A percentile compares a stretch with the other conserved stretches of the same genome.
phyloP scores from a whole-genome alignment of 2,113 vertebrate genomes.

The Progne subis region DNA sequence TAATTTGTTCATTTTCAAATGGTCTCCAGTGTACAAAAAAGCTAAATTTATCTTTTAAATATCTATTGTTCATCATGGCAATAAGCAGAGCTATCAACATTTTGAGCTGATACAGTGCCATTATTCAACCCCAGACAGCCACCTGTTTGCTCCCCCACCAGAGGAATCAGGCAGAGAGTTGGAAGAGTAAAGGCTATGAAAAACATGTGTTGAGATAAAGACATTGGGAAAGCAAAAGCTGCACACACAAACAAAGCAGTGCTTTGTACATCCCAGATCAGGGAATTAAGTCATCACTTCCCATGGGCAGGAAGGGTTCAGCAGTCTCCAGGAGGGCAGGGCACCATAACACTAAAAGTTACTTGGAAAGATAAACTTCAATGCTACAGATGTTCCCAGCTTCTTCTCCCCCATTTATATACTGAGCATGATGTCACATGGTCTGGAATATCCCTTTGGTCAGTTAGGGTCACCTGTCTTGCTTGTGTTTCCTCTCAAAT shows the following conservation, averaged over 20 bases:
- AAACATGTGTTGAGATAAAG: background rate
- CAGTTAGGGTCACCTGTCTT: background rate
- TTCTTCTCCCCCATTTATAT: accelerated
- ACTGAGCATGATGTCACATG: background rate
- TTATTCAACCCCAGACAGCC: background rate
- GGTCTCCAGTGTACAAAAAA: background rate
- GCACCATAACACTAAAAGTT: too few species aligned
- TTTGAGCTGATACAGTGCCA: background rate
- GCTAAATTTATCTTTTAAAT: background rate
- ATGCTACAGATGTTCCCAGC: background rate
- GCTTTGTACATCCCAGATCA: background rate
- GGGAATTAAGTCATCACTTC: background rate
- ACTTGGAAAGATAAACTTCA: background rate
- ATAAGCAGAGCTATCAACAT: background rate
- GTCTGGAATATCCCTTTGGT: background rate
- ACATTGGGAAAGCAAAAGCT: background rate
- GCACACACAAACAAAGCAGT: background rate
- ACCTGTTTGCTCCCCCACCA: accelerated
- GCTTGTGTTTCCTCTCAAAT: background rate
- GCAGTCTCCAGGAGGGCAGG: too few species aligned
- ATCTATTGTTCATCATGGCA: background rate
- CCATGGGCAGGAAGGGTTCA: background rate
- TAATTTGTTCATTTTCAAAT: background rate
- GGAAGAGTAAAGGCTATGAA: background rate
- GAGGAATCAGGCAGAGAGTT: background rate